Evolutionary conservation across 2,797 vertebrate species (phyloP), one percentile per base, ranked within the genome.

Genomic region (Notamacropus eugenii): DNA sequence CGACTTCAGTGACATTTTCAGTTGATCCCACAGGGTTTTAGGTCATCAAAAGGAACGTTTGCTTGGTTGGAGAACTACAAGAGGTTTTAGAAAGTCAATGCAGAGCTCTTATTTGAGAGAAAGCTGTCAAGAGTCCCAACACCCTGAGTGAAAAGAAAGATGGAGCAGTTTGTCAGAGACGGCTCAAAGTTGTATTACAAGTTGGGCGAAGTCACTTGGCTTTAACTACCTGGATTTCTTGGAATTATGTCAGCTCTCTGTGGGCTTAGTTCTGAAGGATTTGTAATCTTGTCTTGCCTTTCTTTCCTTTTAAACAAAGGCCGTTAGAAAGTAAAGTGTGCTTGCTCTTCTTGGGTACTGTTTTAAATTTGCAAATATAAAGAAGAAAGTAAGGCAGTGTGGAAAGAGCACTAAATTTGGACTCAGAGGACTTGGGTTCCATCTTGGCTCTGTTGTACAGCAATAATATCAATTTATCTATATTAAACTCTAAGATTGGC

Each of bases 171-270:
- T 22, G 31, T 58, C 55, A 90, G 46, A 92, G 92, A 58, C 55
- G 92, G 90, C 67, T 97, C 52, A 95, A 94, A 96, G 96, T 24
- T 24, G 96, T 93, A 62, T 0, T 58, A 62, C 97, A 82, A 95
- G 96, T 97, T 97, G 95, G 92, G 14, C 94, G 94, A 92, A 94
- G 90, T 67, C 95, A 22, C 56, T 92, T 59, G 3, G 90, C 95
- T 34, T 91, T 67, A 92, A 96, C 54, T 40, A 3, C 92, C 28
- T 0, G 0, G n/a, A 91, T 0, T 82, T 55, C 92, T 57, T 9
- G 40, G 54, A 29, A 40, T 82, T 50, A 5, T 0, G 1, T 92
- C 92, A 24, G 54, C n/a, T 28, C 54, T 67, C 58, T 58, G 10
- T 50, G 24, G 91, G 92, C 9, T 92, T 0, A 0, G 0, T 95